phyloP scores from a whole-genome alignment of 2,797 vertebrate genomes.

The Tadarida brasiliensis region DNA sequence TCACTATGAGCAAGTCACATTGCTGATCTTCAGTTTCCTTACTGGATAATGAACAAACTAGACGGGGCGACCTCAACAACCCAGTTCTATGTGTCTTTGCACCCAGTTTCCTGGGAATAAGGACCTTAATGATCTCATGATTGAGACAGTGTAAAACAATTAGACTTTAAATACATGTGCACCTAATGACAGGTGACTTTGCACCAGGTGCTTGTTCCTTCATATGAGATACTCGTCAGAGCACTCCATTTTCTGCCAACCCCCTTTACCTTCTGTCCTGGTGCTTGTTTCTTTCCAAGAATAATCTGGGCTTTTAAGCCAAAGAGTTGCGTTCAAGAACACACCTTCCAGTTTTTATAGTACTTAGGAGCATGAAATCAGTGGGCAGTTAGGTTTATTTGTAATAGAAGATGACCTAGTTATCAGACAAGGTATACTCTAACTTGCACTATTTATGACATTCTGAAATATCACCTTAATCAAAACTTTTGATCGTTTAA shows the following conservation, averaged over 20 bases:
- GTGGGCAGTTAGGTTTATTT: background rate
- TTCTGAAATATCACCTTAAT: background rate
- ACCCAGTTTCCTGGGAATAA: background rate
- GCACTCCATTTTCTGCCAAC: background rate
- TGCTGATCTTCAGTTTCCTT: constrained; percentile 21
- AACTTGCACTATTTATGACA: background rate
- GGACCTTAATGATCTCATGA: background rate
- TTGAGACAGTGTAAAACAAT: background rate
- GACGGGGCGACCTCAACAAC: background rate
- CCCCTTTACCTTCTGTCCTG: background rate
- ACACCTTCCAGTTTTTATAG: background rate
- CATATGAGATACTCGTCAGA: background rate
- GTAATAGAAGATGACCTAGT: background rate
- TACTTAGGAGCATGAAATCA: background rate
- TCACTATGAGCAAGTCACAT: background rate
- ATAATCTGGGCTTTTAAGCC: background rate
- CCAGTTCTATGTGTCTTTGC: background rate
- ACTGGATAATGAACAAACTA: background rate
- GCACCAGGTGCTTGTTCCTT: background rate
- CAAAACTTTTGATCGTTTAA: background rate
- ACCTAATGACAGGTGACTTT: background rate
- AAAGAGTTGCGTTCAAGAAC: background rate
- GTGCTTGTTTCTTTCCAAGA: background rate
- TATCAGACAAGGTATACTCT: background rate
- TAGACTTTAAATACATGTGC: background rate